phyloP scores from a whole-genome alignment of 2,888 invertebrate species.

The Cantharis flavilabris region DNA sequence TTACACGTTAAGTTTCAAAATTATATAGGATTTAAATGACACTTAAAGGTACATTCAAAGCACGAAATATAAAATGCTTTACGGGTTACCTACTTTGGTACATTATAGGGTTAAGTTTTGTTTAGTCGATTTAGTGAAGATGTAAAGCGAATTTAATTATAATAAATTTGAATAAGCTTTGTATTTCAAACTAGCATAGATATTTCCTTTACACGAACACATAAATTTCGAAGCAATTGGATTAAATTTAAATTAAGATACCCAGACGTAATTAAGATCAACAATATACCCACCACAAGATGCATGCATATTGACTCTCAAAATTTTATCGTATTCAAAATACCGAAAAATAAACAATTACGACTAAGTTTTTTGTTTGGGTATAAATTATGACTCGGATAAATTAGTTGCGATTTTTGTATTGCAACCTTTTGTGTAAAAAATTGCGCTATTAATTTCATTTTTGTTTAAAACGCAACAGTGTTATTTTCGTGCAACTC shows the following conservation, averaged over 20 bases:
- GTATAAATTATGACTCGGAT: not conserved
- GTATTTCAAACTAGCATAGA: slow-evolving; percentile 7
- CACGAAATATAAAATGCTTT: not conserved
- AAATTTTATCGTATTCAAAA: not conserved
- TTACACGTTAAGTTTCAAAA: not conserved
- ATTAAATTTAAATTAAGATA: slow-evolving; percentile 31
- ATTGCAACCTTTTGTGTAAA: not conserved
- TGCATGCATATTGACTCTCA: slow-evolving; percentile 12
- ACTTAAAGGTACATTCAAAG: not conserved
- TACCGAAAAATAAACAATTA: not conserved
- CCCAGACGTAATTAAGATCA: slow-evolving; percentile 28
- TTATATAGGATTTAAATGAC: not conserved
- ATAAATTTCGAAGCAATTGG: slow-evolving; percentile 23
- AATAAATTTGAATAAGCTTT: slow-evolving; percentile 11
- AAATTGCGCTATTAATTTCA: not conserved
- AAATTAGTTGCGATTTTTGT: not conserved
- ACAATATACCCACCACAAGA: slow-evolving; percentile 29
- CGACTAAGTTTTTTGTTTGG: not conserved
- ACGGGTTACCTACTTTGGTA: not conserved
- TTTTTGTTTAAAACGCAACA: slow-evolving; percentile 17
- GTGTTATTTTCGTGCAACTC: slow-evolving; percentile 15
- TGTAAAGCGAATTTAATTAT: slow-evolving; percentile 6
- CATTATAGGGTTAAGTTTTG: not conserved
- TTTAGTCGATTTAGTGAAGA: slow-evolving; percentile 5
- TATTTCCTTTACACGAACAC: slow-evolving; percentile 12